Percentiles rank a stretch among this genome's conserved stretches.
Evolutionary conservation across 23 tunicate genomes (phyloP).

Genomic region (Aplidium turbinatum): DNA sequence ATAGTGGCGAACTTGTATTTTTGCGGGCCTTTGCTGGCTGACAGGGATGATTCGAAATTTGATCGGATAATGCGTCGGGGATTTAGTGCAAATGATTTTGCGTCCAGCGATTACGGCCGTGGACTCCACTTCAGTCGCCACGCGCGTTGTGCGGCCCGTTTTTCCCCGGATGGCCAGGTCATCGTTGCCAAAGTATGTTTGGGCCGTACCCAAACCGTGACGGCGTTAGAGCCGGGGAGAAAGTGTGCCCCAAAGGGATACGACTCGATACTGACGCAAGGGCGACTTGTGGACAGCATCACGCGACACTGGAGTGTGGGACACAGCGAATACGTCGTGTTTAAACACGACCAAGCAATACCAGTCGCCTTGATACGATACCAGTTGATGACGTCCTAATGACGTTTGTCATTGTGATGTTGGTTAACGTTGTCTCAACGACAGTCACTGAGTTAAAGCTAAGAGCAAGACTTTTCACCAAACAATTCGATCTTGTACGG

Average conservation of each 20-base stretch:
- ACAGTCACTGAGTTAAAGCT: no score
- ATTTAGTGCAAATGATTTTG: constrained; percentile 36
- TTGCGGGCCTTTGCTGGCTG: constrained; percentile 12
- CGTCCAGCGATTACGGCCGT: constrained; percentile 39
- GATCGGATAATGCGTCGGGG: constrained; percentile 23
- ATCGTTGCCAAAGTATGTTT: constrained; percentile 59
- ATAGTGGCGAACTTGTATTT: constrained; percentile 50
- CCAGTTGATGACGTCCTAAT: not conserved
- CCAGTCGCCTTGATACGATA: constrained; percentile 47
- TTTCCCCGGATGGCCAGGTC: constrained; percentile 46
- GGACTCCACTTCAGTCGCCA: constrained; percentile 57
- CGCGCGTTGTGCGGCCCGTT: constrained; percentile 51
- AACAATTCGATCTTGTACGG: no score
- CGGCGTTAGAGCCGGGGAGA: constrained; percentile 27
- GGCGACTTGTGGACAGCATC: constrained; percentile 23
- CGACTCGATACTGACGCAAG: constrained; percentile 60
- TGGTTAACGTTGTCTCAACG: no score
- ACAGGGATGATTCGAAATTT: not conserved
- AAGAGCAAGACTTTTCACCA: no score
- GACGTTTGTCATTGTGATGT: no score
- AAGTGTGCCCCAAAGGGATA: constrained; percentile 45
- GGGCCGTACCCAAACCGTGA: constrained; percentile 47
- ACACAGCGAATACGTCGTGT: constrained; percentile 55
- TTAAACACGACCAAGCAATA: constrained; percentile 25
- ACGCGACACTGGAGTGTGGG: constrained; percentile 10